Conservation (phyloP, 1,140 invertebrate genomes). For the Drosophila leontia region DNA sequence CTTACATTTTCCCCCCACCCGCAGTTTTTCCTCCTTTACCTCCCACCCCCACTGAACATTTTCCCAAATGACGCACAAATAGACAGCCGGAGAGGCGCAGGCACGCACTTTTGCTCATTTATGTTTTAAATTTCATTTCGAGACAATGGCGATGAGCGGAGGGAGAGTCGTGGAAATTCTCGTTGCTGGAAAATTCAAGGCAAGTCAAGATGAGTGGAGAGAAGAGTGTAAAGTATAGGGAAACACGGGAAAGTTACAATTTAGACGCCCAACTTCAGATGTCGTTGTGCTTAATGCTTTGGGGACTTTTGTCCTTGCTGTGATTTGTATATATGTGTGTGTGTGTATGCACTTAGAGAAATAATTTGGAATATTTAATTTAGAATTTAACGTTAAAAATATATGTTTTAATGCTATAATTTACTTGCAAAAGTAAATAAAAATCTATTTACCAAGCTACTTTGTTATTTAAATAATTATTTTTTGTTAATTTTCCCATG, state of each 20-base stretch:
- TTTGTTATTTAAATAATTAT: too few species aligned
- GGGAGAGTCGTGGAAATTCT: background rate
- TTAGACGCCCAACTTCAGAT: slow-evolving; percentile 53
- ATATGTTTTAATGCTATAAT: too few species aligned
- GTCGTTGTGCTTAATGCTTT: slow-evolving; percentile 49
- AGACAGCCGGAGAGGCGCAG: slow-evolving; percentile 51
- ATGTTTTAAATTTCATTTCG: slow-evolving; percentile 81
- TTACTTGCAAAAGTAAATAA: too few species aligned
- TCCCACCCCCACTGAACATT: background rate
- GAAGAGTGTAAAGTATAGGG: slow-evolving; percentile 49
- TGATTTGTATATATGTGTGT: slow-evolving; percentile 57
- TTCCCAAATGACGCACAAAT: slow-evolving; percentile 55
- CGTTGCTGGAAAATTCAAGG: slow-evolving; percentile 3
- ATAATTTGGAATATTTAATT: background rate
- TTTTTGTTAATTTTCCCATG: too few species aligned
- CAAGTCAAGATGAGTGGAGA: slow-evolving; percentile 33
- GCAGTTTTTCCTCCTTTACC: background rate
- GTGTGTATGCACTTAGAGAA: background rate
- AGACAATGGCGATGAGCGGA: slow-evolving; percentile 41
- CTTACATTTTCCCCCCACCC: slow-evolving; percentile 22
- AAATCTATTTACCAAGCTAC: too few species aligned
- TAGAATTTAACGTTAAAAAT: too few species aligned
- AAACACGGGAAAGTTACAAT: slow-evolving; percentile 62
- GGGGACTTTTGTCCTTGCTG: slow-evolving; percentile 65
- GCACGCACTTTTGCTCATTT: slow-evolving; percentile 82